Percentiles rank a stretch among this genome's conserved stretches.
Conservation (phyloP, 2,888 invertebrate genomes). For the Caenorhabditis sp. region DNA sequence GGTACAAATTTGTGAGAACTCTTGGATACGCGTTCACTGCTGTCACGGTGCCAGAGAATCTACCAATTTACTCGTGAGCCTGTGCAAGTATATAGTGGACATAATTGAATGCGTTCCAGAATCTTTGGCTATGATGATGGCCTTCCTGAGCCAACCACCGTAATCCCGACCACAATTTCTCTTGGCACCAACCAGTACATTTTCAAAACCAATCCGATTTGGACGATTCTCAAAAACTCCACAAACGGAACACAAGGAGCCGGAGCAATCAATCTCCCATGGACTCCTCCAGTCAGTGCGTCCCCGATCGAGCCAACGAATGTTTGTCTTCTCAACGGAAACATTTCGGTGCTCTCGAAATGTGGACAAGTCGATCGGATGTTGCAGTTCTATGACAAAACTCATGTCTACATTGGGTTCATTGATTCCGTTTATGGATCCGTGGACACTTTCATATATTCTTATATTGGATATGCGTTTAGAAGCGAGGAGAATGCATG, state of each 20-base stretch:
- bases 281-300: constrained; percentile 37
- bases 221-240: constrained; percentile 37
- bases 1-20: constrained; percentile 44
- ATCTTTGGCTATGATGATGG: constrained; percentile 45
- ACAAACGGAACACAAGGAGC: constrained; percentile 39
- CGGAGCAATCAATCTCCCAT: constrained; percentile 41
- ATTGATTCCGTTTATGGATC: constrained; percentile 20
- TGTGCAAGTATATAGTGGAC: too few species aligned
- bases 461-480: constrained; percentile 42
- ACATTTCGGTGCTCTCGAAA: constrained; percentile 13
- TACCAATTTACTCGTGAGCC: constrained; percentile 42
- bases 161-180: neutral
- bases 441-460: constrained; percentile 37
- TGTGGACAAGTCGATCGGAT: constrained; percentile 34
- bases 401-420: constrained; percentile 40
- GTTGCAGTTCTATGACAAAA: constrained; percentile 36
- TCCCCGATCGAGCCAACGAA: constrained; percentile 34
- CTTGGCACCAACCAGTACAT: neutral
- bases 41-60: constrained; percentile 15
- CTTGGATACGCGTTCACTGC: constrained; percentile 43
- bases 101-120: too few species aligned
- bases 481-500: constrained; percentile 13
- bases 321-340: constrained; percentile 40
- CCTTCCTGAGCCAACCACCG: constrained; percentile 30
- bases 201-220: constrained; percentile 38